Percentiles rank a stretch among this genome's conserved stretches.
Evolutionary conservation across 2,113 vertebrate species (phyloP).

Genomic region (Channa maculata): DNA sequence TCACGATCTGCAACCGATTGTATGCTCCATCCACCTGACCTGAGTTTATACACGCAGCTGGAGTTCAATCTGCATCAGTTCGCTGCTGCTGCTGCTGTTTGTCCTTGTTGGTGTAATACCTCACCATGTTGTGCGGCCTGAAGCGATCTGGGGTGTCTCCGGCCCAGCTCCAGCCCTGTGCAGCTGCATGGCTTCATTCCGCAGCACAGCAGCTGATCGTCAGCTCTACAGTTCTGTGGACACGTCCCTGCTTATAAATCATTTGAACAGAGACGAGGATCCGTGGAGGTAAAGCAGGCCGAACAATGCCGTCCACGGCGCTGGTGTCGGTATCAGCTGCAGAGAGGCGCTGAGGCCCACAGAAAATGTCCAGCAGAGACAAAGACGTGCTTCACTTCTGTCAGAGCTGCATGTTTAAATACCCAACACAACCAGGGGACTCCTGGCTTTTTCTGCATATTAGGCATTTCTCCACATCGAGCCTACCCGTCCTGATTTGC

Average conservation of each 20-base stretch:
- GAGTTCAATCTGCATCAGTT: too few relatives aligned
- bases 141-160: neutral
- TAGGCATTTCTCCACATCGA: constrained; percentile 52
- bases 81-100: neutral
- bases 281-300: constrained; percentile 30
- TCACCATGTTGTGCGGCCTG: neutral
- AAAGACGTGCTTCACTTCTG: neutral
- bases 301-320: constrained; percentile 24
- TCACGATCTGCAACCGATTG: too few relatives aligned
- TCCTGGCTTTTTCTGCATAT: neutral
- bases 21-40: too few relatives aligned
- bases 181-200: constrained; percentile 32
- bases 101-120: neutral
- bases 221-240: neutral
- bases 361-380: constrained; percentile 12
- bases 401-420: neutral
- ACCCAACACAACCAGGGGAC: too few relatives aligned
- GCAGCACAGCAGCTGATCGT: constrained; percentile 6
- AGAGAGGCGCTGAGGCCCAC: neutral
- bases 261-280: constrained; percentile 9
- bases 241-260: neutral
- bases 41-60: too few relatives aligned
- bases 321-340: neutral
- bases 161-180: neutral
- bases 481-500: constrained; percentile 35